Base-by-base conservation (phyloP, 2,888 invertebrate species). In the Antheraea assamensis region DNA sequence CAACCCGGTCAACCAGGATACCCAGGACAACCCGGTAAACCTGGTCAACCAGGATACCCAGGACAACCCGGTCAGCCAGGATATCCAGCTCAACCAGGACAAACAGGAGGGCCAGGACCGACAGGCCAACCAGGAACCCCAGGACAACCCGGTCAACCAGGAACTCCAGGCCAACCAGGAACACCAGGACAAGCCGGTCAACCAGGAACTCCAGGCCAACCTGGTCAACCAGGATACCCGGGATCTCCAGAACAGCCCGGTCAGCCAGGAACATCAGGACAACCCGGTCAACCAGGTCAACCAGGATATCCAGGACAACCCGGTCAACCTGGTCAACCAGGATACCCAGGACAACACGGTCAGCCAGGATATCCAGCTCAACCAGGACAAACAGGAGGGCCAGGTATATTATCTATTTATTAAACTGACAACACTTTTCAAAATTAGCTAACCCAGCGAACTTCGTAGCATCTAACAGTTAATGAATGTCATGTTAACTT, bases 111-210 rank as follows among this genome's bases (percentile, higher is more conserved):
- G 3, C 83, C 86, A 27, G 84, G 86, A 8, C 71, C 79, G 31
- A 80, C 83, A 19, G 81, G 78, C 2, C 58, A 78, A 27, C 78
- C 77, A 0, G 81, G 82, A 0, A 3, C 80, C 5, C 96, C 96
- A 0, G 95, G 93, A 61, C 89, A 85, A 17, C 95, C 95, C 19
- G 91, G 90, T 0, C 19, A 79, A 2, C 81, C 81, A 2, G 85
- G 79, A 3, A 94, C 78, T 21, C 78, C 80, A 3, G 82, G 81
- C 2, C 76, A 80, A 27, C 78, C 79, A 0, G 79, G 79, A 3
- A 21, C 19, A 3, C 31, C 66, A 66, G 66, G 66, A 5, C 30
- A 66, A 31, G 19, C 66, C 0, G 85, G 78, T n/a, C 94, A 78
- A 47, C 76, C 80, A 35, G 76, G 75, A 30, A 70, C 76, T 85